Conservation (phyloP, 2,888 invertebrate species). For the Pristionchus arcanus region DNA sequence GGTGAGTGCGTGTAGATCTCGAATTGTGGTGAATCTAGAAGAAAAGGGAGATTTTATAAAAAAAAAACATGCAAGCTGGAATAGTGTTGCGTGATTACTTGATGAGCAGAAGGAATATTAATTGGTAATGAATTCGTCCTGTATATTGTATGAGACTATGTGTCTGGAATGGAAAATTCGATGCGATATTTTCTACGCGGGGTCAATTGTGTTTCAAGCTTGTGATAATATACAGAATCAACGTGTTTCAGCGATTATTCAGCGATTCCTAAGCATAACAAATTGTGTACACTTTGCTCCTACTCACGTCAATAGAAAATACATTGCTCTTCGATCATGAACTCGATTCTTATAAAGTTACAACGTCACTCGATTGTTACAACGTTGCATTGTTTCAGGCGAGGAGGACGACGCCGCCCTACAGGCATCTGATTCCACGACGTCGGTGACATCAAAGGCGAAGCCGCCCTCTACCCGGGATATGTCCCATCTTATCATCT, state of each 20-base stretch:
- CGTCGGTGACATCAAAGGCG: slow-evolving; percentile 18
- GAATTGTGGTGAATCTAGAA: too few species aligned
- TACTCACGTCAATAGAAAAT: background rate
- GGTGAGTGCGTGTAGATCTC: slow-evolving; percentile 62
- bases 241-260: background rate
- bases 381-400: too few species aligned
- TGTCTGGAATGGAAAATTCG: background rate
- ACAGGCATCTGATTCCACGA: background rate
- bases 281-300: background rate
- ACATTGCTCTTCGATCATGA: background rate
- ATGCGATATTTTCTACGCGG: background rate
- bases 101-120: too few species aligned
- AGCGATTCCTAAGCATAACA: too few species aligned
- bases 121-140: too few species aligned
- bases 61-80: background rate
- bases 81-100: too few species aligned
- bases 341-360: too few species aligned
- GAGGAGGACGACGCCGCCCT: slow-evolving; percentile 72
- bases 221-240: background rate
- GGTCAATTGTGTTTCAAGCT: background rate
- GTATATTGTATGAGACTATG: background rate
- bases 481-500: slow-evolving; percentile 77
- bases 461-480: slow-evolving; percentile 67
- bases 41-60: too few species aligned
- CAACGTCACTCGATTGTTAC: too few species aligned